Percentiles rank a stretch among this genome's conserved stretches.
phyloP scores from a whole-genome alignment of 2,797 vertebrate genomes.

The Cichlasoma orientale region DNA sequence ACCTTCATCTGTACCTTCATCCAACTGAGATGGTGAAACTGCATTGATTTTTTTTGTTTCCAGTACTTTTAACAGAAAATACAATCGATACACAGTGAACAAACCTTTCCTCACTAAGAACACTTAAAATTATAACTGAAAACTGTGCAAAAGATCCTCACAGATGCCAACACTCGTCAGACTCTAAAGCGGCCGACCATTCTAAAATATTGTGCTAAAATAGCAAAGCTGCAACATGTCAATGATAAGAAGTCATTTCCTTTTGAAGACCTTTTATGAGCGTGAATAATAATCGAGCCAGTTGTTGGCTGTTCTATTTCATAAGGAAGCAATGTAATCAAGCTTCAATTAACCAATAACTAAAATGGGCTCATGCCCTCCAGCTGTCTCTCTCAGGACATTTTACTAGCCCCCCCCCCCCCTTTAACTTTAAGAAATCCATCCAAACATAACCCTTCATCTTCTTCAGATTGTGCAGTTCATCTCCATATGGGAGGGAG shows the following conservation, averaged over 20 bases:
- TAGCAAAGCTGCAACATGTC: slow-evolving; percentile 52
- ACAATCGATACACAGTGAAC: slow-evolving; percentile 73
- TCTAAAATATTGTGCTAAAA: slow-evolving; percentile 56
- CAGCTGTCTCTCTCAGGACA: slow-evolving; percentile 70
- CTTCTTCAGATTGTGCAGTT: slow-evolving; percentile 43
- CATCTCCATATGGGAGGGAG: slow-evolving; percentile 62
- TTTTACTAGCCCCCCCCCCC: slow-evolving; percentile 18
- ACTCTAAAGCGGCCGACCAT: slow-evolving; percentile 30
- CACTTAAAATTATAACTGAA: slow-evolving; percentile 34
- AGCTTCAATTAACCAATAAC: slow-evolving; percentile 78
- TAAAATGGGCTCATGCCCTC: slow-evolving; percentile 73
- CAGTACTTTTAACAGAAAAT: slow-evolving; percentile 80
- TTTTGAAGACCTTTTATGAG: slow-evolving; percentile 78
- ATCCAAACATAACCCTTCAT: slow-evolving; percentile 43
- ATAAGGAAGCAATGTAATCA: slow-evolving; percentile 74
- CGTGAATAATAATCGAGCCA: slow-evolving; percentile 70
- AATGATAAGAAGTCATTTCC: slow-evolving; percentile 72
- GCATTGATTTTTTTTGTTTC: slow-evolving; percentile 84
- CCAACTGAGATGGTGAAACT: slow-evolving; percentile 77
- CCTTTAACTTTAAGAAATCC: slow-evolving; percentile 19
- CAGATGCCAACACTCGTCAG: slow-evolving; percentile 52
- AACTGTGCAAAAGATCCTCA: slow-evolving; percentile 52
- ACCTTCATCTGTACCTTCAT: slow-evolving; percentile 31
- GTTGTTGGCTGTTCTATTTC: slow-evolving; percentile 75
- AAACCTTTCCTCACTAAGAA: slow-evolving; percentile 52